phyloP scores from a whole-genome alignment of 1,140 invertebrate species.

The Drosophila repleta region DNA sequence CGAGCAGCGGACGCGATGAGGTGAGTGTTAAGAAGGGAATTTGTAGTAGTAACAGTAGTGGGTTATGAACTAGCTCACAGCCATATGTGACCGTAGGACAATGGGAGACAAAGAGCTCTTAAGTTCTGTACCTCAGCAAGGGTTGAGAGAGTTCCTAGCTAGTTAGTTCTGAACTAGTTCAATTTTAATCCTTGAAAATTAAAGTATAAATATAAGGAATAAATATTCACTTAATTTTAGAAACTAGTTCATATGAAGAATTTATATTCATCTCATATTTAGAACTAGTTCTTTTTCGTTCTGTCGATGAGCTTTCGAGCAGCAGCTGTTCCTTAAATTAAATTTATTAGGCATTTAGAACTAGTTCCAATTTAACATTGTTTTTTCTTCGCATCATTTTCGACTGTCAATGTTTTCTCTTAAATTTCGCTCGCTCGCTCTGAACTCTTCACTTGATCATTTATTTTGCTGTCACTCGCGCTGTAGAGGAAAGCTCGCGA shows the following conservation, averaged over 20 bases:
- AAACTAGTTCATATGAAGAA: no score
- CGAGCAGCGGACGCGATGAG: constrained; percentile 72
- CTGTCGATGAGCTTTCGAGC: not conserved
- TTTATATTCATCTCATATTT: no score
- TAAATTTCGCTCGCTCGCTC: not conserved
- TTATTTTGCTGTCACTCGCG: not conserved
- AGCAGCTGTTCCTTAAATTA: not conserved
- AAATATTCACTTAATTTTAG: no score
- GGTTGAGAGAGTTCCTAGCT: no score
- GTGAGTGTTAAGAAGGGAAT: constrained; percentile 31
- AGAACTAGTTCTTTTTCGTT: not conserved
- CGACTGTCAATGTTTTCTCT: not conserved
- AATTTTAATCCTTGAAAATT: no score
- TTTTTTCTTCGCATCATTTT: not conserved
- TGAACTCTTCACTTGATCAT: not conserved
- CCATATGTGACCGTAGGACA: no score
- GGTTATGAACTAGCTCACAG: not conserved
- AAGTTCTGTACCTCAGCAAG: no score
- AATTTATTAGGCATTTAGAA: no score
- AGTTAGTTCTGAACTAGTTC: no score
- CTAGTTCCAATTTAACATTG: no score
- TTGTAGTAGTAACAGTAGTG: not conserved
- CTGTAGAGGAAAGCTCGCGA: constrained; percentile 6
- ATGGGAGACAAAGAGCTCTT: no score
- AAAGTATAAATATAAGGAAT: no score